Evolutionary conservation across 30 jellyfish, hydroid and myxozoan genomes (phyloP), one percentile per base, ranked within the genome.

Genomic region (Rhopilema esculentum): DNA sequence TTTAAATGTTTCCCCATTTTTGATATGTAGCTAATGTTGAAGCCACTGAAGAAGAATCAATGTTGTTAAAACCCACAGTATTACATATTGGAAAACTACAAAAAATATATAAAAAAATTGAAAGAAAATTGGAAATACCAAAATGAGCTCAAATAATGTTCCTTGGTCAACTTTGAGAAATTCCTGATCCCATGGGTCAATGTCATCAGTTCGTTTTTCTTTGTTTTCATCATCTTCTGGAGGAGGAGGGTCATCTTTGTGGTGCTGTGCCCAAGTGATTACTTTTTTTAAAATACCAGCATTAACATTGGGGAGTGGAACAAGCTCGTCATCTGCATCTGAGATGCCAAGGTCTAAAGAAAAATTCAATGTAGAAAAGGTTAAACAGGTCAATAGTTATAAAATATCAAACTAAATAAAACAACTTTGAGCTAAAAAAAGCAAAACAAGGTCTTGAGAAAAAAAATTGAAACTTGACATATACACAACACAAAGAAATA

Each of bases 161-260:
- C 98, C 98, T 72, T 96, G 99, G 77, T 96, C 99, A 6, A 96
- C 99, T 80, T 96, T 92, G 17, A 96, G 88, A 80, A 96, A 96
- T 72, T 96, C 99, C 62, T 88, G 97, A 91, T 96, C 99, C 99
- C 99, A 96, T 15, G 99, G 95, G 48, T 96, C 99, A 57, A 91
- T 86, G 71, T 96, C 98, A 69, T 82, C 96, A 0, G 98, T 85
- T 48, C 98, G 80, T 71, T 89, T 88, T 32, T 89, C 97, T 28
- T 90, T 89, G 87, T 91, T 88, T 81, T 91, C 98, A n/a, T 95
- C 98, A 91, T 91, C 99, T 70, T 91, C 98, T 18, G 98, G 97
- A 28, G 95, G 97, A 52, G 97, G 96, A 1, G 99, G 97, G 72
- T 96, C 99, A 73, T 92, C 98, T 78, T 96, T 91, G 87, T 96